Conservation (phyloP, 2,797 vertebrate genomes). For the Falco cherrug region DNA sequence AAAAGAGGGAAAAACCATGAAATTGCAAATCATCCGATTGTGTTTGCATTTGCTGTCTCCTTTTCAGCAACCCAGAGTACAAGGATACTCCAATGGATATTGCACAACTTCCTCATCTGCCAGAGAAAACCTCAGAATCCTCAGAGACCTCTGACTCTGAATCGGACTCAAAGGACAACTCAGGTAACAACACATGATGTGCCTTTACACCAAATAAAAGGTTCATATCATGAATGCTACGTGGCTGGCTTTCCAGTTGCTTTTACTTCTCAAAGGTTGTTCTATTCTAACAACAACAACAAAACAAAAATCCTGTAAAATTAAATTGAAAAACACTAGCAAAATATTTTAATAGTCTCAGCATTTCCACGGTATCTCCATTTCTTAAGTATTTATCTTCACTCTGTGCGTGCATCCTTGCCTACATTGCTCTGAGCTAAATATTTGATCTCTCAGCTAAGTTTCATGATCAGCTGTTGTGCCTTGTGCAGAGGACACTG, state of each 20-base stretch:
- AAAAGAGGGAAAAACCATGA: conserved; percentile 13
- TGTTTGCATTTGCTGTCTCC: conserved; percentile 43
- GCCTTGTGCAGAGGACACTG: not conserved
- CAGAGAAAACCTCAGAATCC: conserved; percentile 95
- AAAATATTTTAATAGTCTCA: not conserved
- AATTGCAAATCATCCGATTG: conserved; percentile 23
- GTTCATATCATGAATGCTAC: not conserved
- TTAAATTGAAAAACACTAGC: not conserved
- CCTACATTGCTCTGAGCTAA: not conserved
- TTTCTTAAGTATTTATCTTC: not conserved
- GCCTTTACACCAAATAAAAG: not conserved
- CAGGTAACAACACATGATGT: conserved; percentile 80
- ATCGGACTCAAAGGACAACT: conserved; percentile 98
- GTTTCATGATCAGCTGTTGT: not conserved
- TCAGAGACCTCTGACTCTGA: conserved; percentile 97
- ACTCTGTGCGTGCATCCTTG: not conserved
- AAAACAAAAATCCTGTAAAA: not conserved
- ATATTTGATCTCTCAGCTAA: not conserved
- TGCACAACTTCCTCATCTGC: conserved; percentile 93
- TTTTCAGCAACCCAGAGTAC: conserved; percentile 89
- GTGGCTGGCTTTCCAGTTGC: not conserved
- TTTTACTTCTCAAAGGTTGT: not conserved
- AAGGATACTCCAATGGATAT: conserved; percentile 98
- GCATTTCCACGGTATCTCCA: not conserved
- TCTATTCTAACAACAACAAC: not conserved